Evolutionary conservation across 1,140 invertebrate genomes (phyloP), one percentile per base, ranked within the genome.

Genomic region (Caenorhabditis remanei): DNA sequence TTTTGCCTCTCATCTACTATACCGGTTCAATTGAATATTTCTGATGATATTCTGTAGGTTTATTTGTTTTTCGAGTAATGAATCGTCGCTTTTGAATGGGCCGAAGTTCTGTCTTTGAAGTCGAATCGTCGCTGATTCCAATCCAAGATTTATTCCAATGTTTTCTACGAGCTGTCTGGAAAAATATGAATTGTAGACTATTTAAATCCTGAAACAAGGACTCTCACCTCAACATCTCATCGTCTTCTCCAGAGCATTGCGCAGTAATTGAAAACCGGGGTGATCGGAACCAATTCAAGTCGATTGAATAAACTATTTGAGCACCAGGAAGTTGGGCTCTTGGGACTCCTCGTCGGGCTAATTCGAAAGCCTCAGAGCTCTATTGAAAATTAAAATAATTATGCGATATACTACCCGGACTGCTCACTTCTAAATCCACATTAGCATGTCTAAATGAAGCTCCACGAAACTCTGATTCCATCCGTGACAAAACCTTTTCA

Each of bases 201-300:
- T 88, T 85, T 9, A 16, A 89, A 46, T 41, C 58, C 55, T n/a
- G 24, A 19, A 50, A 43, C 6, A 55, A 11, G 24, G 24, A 4
- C 48, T 71, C 56, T 56, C 43, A 91, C 90, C 90, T 63, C 46
- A 92, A 71, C 84, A 89, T 92, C 19, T 75, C 32, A 65, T 90
- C 89, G 21, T 46, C 90, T 75, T 92, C 91, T 40, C 90, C 87
- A 40, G 63, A 87, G 14, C 84, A 50, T 84, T 91, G 90, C 8
- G 91, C 94, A 96, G 96, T 96, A 91, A 98, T 92, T n/a, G 95
- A 95, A 92, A 98, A 98, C 90, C 96, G 93, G 4, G 97, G 97
- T 58, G 95, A 94, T 7, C 95, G 93, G 93, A 96, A 98, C 85
- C 96, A 92, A 32, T 96, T 94, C 93, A 96, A 95, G 93, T 96